Conservation (phyloP, 2,888 invertebrate species). For the Drepanosiphum platanoidis region DNA sequence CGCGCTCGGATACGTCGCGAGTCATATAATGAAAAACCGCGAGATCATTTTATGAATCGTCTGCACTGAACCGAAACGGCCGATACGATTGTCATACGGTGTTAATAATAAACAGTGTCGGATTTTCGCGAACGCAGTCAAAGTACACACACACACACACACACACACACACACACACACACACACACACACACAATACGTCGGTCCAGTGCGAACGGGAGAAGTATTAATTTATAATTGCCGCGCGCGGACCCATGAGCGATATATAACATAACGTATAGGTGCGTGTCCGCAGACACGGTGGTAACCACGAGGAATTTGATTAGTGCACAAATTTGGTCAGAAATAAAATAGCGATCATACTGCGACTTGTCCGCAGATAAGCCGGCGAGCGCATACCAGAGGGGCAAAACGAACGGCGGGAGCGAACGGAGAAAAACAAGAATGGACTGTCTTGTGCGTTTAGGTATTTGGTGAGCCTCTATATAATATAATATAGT, state of each 20-base stretch:
- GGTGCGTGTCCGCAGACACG: background rate
- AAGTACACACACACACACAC: too few relatives aligned
- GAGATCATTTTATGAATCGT: too few relatives aligned
- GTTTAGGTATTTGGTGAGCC: conserved; percentile 29
- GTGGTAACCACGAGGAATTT: background rate
- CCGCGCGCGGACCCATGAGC: background rate
- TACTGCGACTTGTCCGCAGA: conserved; percentile 35
- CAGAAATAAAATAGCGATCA: conserved; percentile 37
- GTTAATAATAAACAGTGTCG: too few relatives aligned
- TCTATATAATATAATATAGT: background rate
- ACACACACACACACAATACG: too few relatives aligned
- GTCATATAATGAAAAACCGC: too few relatives aligned
- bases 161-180: too few relatives aligned
- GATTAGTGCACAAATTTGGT: conserved; percentile 37
- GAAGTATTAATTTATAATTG: background rate
- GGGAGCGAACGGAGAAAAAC: background rate
- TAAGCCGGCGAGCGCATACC: conserved; percentile 14
- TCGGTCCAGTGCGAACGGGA: background rate
- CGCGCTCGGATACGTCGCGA: too few relatives aligned
- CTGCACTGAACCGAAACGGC: too few relatives aligned
- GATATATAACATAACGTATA: too few relatives aligned
- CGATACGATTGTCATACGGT: too few relatives aligned
- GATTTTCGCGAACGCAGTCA: too few relatives aligned
- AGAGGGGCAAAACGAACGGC: conserved; percentile 10
- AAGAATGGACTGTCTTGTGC: conserved; percentile 20